Percentiles rank a stretch among this genome's conserved stretches.
Conservation (phyloP, 2,113 vertebrate genomes). For the Strigops habroptila region DNA sequence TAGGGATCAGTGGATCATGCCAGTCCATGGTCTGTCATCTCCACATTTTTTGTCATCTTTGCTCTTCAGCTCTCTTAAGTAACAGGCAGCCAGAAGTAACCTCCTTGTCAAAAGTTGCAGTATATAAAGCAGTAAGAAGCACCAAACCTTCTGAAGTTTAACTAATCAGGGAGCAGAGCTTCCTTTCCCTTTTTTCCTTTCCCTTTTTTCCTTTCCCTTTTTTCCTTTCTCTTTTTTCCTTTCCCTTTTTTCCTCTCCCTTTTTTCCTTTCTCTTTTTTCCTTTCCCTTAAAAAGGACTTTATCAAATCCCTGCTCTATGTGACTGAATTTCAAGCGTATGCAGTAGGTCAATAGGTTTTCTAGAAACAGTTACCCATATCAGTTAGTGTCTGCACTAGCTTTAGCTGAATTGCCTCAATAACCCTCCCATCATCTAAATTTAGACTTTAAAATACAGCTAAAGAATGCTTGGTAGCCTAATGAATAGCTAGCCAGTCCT, state of each 20-base stretch:
- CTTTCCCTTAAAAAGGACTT: not conserved
- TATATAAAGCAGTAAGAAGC: not conserved
- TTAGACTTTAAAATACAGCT: not conserved
- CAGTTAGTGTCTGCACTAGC: not conserved
- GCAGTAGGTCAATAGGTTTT: not conserved
- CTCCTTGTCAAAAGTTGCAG: not conserved
- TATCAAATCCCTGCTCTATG: not conserved
- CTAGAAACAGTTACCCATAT: not conserved
- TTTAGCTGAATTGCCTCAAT: not conserved
- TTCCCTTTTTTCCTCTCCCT: fast-evolving
- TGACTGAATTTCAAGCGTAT: not conserved
- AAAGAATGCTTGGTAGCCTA: not conserved
- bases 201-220: too few relatives aligned
- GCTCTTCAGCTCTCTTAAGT: not conserved
- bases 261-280: too few relatives aligned
- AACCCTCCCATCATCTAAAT: not conserved
- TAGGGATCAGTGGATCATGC: fast-evolving
- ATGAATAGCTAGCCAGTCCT: not conserved
- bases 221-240: not conserved
- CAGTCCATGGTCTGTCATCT: fast-evolving
- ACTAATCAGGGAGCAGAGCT: not conserved
- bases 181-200: fast-evolving
- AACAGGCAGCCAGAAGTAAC: not conserved
- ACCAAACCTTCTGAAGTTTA: not conserved
- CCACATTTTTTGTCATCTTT: not conserved